Conservation (phyloP, 1,140 invertebrate species). For the Camponotus pennsylvanicus region DNA sequence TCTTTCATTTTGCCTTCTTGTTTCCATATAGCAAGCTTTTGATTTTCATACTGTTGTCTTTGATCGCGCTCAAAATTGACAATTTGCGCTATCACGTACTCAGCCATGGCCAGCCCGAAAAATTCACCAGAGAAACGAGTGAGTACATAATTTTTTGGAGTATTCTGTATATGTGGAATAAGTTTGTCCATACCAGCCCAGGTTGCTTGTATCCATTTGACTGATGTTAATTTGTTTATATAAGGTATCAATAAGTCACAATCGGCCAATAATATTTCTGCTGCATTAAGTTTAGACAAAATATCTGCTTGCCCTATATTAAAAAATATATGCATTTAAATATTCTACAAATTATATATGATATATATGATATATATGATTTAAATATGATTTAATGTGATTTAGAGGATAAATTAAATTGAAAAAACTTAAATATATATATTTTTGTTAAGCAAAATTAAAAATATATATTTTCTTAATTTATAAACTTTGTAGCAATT, state of each 20-base stretch:
- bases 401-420: too few species aligned
- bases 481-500: too few species aligned
- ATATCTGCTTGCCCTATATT: constrained; percentile 66
- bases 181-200: constrained; percentile 85
- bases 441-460: too few species aligned
- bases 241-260: constrained; percentile 82
- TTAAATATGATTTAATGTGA: too few species aligned
- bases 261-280: constrained; percentile 84
- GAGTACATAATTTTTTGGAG: constrained; percentile 77
- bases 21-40: constrained; percentile 82
- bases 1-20: constrained; percentile 78
- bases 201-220: constrained; percentile 86
- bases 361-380: background rate
- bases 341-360: background rate
- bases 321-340: background rate
- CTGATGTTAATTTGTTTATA: constrained; percentile 78
- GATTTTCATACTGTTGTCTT: constrained; percentile 80
- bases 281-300: constrained; percentile 71
- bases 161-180: constrained; percentile 69
- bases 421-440: too few species aligned
- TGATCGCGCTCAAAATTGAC: constrained; percentile 86
- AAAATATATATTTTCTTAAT: too few species aligned
- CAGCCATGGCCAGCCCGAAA: constrained; percentile 87
- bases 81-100: constrained; percentile 87
- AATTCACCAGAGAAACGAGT: constrained; percentile 84